Base-by-base conservation (phyloP, 2,113 vertebrate genomes). In the Scolopax mira region DNA sequence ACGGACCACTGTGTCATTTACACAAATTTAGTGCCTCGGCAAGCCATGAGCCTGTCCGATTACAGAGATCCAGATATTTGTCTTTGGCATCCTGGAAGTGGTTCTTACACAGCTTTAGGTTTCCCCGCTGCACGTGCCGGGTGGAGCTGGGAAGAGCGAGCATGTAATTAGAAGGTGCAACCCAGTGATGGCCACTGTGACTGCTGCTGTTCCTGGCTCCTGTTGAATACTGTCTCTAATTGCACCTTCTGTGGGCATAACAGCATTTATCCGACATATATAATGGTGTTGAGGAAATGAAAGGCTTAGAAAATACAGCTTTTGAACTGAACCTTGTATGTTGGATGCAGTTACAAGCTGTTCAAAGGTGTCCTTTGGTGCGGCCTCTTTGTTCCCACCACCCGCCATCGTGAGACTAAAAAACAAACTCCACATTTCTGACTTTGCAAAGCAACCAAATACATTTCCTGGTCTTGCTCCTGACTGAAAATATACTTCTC, bases 221-320 rank as follows among this genome's bases (percentile, higher is more conserved):
- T 60, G 22, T 33, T 88, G 78, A 91, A 75, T 52, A 73, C 24
- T 37, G 62, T 33, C 58, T 94, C 81, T 88, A 93, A 95, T 74
- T 97, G 61, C 37, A 83, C 39, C 61, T 94, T 95, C 51, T 80
- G 33, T 46, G 35, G 82, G 64, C 49, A 95, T 48, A 82, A 91
- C 54, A 62, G 27, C 52, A 64, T 72, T 79, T 93, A 61, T 78
- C 27, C 14, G 3, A 85, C 46, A 55, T 77, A 83, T 42, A 88
- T 80, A 73, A 90, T 62, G 89, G 16, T 91, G 37, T n/a, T 60
- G 85, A 55, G 57, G 28, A 97, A 96, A 97, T 96, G 88, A 95
- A 83, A 94, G 78, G 62, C 61, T 95, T 93, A 61, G 27, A 85
- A 92, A 95, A 69, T 42, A 57, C 30, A 87, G 66, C 24, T 91